phyloP scores from a whole-genome alignment of 2,113 vertebrate species.

The Cettia cetti region DNA sequence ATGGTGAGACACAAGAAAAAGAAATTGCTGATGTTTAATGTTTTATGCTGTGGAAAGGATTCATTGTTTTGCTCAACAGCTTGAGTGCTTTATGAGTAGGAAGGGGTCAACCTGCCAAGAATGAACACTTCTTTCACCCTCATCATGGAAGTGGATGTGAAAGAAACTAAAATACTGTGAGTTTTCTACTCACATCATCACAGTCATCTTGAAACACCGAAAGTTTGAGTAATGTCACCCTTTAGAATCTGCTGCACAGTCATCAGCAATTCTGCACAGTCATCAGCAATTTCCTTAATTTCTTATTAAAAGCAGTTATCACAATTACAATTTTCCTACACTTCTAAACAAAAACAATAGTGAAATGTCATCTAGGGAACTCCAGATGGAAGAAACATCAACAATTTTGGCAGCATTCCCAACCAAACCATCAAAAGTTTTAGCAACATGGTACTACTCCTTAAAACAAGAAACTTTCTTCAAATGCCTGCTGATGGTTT shows the following conservation, averaged over 20 bases:
- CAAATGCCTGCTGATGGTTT: not conserved
- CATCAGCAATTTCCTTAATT: not conserved
- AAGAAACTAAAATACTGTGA: not conserved
- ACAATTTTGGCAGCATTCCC: not conserved
- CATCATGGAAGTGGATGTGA: not conserved
- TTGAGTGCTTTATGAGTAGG: not conserved
- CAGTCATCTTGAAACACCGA: not conserved
- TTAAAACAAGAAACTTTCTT: not conserved
- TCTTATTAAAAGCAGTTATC: not conserved
- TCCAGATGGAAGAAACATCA: slow-evolving; percentile 49
- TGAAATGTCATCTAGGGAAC: slow-evolving; percentile 18
- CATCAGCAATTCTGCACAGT: not conserved
- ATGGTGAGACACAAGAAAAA: not conserved
- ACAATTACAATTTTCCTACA: not conserved
- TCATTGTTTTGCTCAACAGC: not conserved
- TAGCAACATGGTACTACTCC: not conserved
- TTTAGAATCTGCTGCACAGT: not conserved
- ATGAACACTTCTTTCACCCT: not conserved
- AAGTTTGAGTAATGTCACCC: not conserved
- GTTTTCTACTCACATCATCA: not conserved
- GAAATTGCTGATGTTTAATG: not conserved
- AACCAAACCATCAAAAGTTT: not conserved
- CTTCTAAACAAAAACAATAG: slow-evolving; percentile 6
- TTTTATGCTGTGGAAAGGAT: not conserved
- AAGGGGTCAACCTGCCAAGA: not conserved